These are phyloP conservation scores for Hemicentrotus pulcherrimus DNA, from an alignment of 35 echinoderm and acorn worm species.

Conservation along the genomic window DNA sequence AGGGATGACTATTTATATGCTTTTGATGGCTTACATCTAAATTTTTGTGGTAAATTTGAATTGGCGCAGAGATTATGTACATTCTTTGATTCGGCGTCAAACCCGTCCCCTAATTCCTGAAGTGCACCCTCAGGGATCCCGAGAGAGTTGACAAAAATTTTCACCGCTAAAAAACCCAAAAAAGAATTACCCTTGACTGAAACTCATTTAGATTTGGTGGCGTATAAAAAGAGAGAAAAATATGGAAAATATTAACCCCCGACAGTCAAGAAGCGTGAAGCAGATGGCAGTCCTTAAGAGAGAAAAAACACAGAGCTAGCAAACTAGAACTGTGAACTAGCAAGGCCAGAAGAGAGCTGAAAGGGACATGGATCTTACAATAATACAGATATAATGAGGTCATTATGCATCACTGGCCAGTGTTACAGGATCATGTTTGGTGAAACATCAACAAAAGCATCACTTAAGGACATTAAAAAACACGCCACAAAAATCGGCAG, in stretches of 20 bases:
- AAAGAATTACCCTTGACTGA: background rate
- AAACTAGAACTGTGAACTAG: no score
- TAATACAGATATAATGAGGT: no score
- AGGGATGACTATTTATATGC: background rate
- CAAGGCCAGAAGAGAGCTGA: no score
- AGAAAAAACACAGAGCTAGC: no score
- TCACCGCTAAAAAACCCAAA: background rate
- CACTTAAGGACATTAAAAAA: no score
- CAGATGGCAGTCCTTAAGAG: no score
- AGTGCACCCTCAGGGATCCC: background rate
- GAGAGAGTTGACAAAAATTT: background rate
- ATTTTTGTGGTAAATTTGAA: background rate
- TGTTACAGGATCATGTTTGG: no score
- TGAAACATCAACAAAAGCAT: no score
- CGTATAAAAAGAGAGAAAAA: background rate
- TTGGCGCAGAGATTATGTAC: background rate
- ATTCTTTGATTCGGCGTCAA: background rate
- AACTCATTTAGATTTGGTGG: background rate
- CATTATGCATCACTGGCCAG: no score
- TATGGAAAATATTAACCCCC: background rate
- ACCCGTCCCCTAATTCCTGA: background rate
- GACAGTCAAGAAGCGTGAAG: background rate
- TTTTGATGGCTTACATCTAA: slow-evolving; percentile 8
- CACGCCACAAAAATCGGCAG: no score
- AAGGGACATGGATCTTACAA: no score